Base-by-base conservation (phyloP, 2,888 invertebrate species). In the Cephus sareptanus region DNA sequence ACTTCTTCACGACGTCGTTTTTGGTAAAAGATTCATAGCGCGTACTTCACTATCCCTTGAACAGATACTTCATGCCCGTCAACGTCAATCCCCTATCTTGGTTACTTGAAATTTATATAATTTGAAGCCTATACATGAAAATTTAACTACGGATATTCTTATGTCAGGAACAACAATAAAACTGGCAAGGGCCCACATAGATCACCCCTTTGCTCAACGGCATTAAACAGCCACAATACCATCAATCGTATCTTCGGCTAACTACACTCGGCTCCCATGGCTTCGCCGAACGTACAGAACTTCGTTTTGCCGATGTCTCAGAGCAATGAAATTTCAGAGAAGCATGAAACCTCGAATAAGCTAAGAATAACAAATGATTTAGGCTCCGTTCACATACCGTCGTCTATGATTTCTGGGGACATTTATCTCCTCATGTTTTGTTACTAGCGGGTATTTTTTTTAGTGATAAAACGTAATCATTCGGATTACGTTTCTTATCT, bases 111-210 rank as follows among this genome's bases (percentile, higher is more conserved):
- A 85, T 87, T 85, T 87, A 80, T 76, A 74, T 75, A 83, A 81
- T 75, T 76, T 81, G n/a, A 56, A 15, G 68, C 34, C 37, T 77
- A 77, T 81, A 83, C 84, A 80, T 78, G 81, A 82, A 82, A 85
- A 81, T 85, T 87, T 83, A 73, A 82, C 79, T 84, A 81, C 76
- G 83, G 83, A 83, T 81, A 79, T 84, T 83, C 83, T 83, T 83
- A 83, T 85, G 82, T 86, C 83, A 83, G 85, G 83, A 84, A 85
- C 83, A 87, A 89, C 83, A 87, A 86, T 87, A 87, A 86, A 87
- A 84, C 82, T 82, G 82, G 83, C 85, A 82, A 84, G 82, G 81
- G 82, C 82, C 82, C 80, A 80, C 77, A 81, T 82, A 84, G 84
- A 87, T 81, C 79, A 83, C 82, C 82, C 73, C 73, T 79, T 77